Conservation (phyloP, 2,888 invertebrate species). For the Torymus auratus region DNA sequence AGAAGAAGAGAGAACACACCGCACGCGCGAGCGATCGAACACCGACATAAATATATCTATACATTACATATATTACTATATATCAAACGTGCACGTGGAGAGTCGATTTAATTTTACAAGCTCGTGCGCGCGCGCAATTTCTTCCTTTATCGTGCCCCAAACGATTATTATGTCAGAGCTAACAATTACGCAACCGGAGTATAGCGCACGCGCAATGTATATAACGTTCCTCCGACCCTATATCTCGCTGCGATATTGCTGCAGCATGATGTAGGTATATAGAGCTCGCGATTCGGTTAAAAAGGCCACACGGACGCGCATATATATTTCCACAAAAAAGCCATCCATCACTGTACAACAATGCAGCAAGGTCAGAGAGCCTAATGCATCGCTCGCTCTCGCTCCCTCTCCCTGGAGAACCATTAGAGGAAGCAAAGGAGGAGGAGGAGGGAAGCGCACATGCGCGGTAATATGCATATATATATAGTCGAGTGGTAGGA, state of each 20-base stretch:
- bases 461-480: background rate
- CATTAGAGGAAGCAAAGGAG: background rate
- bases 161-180: no score
- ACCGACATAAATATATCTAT: no score
- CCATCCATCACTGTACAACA: slow-evolving; percentile 32
- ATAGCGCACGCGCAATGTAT: background rate
- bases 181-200: background rate
- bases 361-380: slow-evolving; percentile 40
- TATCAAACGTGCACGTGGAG: no score
- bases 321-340: slow-evolving; percentile 21
- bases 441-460: background rate
- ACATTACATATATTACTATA: no score
- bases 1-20: background rate
- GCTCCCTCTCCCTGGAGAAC: background rate
- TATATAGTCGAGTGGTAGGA: background rate
- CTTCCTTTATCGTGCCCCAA: no score
- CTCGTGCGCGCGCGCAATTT: no score
- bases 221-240: no score
- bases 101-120: no score
- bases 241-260: no score
- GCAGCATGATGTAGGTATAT: no score
- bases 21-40: slow-evolving; percentile 8
- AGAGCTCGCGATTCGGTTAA: no score
- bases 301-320: no score
- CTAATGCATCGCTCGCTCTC: slow-evolving; percentile 16